Evolutionary conservation across 37 sponge, comb jelly and placozoan species (phyloP), one percentile per base, ranked within the genome.

Genomic region (Geodia barretti): DNA sequence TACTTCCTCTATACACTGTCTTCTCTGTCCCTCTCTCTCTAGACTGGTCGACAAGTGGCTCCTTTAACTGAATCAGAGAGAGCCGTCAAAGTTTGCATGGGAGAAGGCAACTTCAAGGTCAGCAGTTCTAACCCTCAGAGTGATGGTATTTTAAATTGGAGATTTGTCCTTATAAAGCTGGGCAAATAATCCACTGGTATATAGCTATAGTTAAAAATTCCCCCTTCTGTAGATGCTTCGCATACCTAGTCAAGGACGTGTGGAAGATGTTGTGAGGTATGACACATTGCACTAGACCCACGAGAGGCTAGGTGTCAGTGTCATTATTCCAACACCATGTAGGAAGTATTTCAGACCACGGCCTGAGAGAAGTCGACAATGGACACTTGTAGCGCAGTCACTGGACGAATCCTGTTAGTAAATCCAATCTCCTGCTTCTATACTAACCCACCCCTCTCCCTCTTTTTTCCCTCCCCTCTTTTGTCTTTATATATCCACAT

Each of bases 301-400:
- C n/a, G n/a, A n/a, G n/a, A n/a, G n/a, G n/a, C n/a, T n/a, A n/a
- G n/a, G n/a, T n/a, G n/a, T n/a, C n/a, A n/a, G n/a, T n/a, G n/a
- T n/a, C n/a, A n/a, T 19, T 4, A 25, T 31, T 4, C 34, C 35
- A 1, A 0, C 67, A 1, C 21, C 26, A 30, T 23, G 26, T 39
- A 90, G 93, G 66, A 81, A 68, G 76, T 88, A 80, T 61, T 85
- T 86, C 75, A 85, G 75, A 19, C 74, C 73, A 47, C 72, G 66
- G 36, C 75, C 72, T 28, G 89, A 82, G 40, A 67, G 77, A 26
- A 17, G 41, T 2, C 67, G 85, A 1, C 31, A 62, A 20, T 92
- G 93, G 93, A 36, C 47, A 17, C 79, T 92, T 31, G 39, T 68
- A 14, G 93, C 88, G 36, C 73, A 81, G 82, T 92, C 93, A n/a